Evolutionary conservation across 2,888 invertebrate species (phyloP).

Genomic region (Rotaria sp.): DNA sequence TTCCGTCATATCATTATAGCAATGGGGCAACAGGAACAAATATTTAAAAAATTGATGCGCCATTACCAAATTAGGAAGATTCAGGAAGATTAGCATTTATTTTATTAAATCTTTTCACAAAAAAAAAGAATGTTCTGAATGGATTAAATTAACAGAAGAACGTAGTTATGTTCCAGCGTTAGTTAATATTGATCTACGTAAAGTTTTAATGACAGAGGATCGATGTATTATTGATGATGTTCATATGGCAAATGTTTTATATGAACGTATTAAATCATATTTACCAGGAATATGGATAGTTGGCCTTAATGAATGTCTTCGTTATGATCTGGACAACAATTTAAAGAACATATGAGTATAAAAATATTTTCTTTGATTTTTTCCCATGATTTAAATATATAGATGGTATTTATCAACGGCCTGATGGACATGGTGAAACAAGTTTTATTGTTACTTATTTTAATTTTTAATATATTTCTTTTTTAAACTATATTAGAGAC

Average conservation of each 20-base stretch:
- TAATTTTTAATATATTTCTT: too few relatives aligned
- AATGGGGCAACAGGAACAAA: too few relatives aligned
- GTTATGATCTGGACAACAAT: conserved; percentile 48
- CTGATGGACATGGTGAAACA: background rate
- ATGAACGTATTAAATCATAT: conserved; percentile 45
- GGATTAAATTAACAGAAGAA: background rate
- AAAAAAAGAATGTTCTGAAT: background rate
- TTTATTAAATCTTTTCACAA: background rate
- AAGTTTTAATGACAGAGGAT: conserved; percentile 19
- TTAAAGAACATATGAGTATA: conserved; percentile 47
- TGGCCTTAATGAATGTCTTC: conserved; percentile 47
- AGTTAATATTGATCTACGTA: background rate
- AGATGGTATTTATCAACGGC: conserved; percentile 44
- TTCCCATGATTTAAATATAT: conserved; percentile 46
- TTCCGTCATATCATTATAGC: too few relatives aligned
- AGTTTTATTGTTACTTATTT: background rate
- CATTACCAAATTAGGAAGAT: too few relatives aligned
- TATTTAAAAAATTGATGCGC: too few relatives aligned
- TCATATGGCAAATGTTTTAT: conserved; percentile 45
- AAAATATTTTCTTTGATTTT: conserved; percentile 38
- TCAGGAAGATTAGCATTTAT: background rate
- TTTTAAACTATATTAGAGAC: background rate
- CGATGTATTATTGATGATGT: conserved; percentile 47
- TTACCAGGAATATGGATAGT: conserved; percentile 45
- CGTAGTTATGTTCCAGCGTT: background rate